Percentiles rank a stretch among this genome's conserved stretches.
These are phyloP conservation scores for Neodontobutis hainanensis DNA, from an alignment of 2,113 vertebrate genomes.

Conservation along the genomic window DNA sequence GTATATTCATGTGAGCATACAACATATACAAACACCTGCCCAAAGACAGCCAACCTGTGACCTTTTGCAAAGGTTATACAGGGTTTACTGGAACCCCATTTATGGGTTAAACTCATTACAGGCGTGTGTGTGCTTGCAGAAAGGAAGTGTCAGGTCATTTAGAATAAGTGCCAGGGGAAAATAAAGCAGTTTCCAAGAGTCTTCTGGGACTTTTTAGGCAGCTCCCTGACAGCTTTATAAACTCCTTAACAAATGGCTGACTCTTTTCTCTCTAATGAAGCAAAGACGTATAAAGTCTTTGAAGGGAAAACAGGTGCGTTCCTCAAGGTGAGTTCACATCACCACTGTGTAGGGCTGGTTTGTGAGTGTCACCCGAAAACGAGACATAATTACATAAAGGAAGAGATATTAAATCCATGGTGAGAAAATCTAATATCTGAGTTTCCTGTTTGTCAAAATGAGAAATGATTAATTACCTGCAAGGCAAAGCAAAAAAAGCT, in stretches of 20 bases:
- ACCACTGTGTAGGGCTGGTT: constrained; percentile 7
- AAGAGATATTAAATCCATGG: neutral
- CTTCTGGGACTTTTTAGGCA: constrained; percentile 69
- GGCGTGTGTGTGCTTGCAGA: constrained; percentile 18
- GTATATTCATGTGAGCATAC: constrained; percentile 41
- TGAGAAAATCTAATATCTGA: neutral
- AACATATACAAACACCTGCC: neutral
- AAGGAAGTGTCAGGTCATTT: constrained; percentile 66
- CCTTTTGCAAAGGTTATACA: constrained; percentile 48
- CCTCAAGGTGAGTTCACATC: constrained; percentile 39
- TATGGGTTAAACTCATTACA: constrained; percentile 52
- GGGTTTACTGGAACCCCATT: constrained; percentile 46
- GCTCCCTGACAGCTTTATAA: constrained; percentile 72
- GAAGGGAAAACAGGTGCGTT: constrained; percentile 70
- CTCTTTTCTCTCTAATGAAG: constrained; percentile 64
- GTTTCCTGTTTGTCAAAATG: neutral
- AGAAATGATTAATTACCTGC: neutral
- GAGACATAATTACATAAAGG: neutral
- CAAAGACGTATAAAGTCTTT: constrained; percentile 46
- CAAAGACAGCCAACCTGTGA: constrained; percentile 9
- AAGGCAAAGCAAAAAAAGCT: neutral
- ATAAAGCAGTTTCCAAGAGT: constrained; percentile 58
- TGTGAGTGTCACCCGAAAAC: neutral
- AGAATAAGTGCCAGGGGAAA: constrained; percentile 55
- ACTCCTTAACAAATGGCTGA: constrained; percentile 66